phyloP scores from a whole-genome alignment of 2,797 vertebrate species.

The Euthynnus affinis region DNA sequence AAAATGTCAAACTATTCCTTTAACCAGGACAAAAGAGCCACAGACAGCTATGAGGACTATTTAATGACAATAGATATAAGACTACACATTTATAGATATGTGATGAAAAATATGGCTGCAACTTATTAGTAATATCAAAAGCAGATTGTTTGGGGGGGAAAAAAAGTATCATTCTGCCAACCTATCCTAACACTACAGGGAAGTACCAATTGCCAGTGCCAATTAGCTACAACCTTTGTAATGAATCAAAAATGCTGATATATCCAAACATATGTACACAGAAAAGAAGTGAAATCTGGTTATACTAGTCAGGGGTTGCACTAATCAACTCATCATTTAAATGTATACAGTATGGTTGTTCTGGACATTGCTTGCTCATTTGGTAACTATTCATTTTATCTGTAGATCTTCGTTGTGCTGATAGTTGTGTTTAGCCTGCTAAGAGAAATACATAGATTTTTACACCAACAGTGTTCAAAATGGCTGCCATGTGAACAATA shows the following conservation, averaged over 20 bases:
- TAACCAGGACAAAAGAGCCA: neutral
- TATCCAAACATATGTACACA: neutral
- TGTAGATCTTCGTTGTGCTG: neutral
- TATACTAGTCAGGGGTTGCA: neutral
- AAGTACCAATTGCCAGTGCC: neutral
- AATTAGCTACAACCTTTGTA: neutral
- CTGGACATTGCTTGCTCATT: neutral
- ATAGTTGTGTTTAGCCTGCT: neutral
- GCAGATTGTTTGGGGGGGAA: neutral
- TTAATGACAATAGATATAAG: neutral
- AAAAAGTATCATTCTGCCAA: neutral
- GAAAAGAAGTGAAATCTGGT: neutral
- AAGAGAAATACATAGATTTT: neutral
- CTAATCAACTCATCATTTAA: neutral
- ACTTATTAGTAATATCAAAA: neutral
- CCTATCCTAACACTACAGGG: neutral
- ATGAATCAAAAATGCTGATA: slow-evolving; percentile 1
- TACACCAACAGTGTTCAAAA: slow-evolving; percentile 42
- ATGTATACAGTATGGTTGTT: no score
- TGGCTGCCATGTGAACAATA: slow-evolving; percentile 64
- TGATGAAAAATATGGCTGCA: neutral
- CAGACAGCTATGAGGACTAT: neutral
- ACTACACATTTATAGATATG: neutral
- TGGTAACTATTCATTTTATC: neutral
- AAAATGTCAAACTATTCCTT: neutral